These are phyloP conservation scores for Pyrochroa serraticornis DNA, from an alignment of 2,888 invertebrate genomes.

Conservation along the genomic window DNA sequence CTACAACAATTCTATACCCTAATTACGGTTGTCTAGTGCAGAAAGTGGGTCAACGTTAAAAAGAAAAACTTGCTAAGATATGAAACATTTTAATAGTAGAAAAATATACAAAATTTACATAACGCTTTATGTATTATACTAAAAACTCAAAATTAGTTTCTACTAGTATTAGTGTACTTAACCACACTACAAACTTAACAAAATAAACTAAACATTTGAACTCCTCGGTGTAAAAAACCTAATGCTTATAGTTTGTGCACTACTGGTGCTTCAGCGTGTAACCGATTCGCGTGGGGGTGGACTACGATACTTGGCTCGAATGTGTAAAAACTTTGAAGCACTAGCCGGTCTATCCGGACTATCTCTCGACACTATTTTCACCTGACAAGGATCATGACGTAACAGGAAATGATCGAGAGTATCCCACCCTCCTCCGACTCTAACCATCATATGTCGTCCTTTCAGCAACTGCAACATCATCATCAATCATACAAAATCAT, in stretches of 20 bases:
- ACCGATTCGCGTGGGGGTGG: constrained; percentile 68
- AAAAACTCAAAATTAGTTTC: constrained; percentile 13
- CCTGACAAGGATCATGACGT: constrained; percentile 87
- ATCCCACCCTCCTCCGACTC: constrained; percentile 94
- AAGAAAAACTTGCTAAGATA: constrained; percentile 9
- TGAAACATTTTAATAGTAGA: constrained; percentile 40
- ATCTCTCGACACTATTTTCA: constrained; percentile 57
- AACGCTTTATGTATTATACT: constrained; percentile 12
- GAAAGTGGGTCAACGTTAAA: neutral
- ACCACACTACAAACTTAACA: constrained; percentile 35
- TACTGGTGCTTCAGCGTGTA: constrained; percentile 45
- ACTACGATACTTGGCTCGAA: constrained; percentile 75
- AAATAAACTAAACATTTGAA: constrained; percentile 36
- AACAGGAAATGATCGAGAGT: constrained; percentile 90
- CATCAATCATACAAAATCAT: neutral
- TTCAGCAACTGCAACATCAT: constrained; percentile 74
- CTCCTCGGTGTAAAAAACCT: constrained; percentile 32
- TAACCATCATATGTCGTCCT: constrained; percentile 94
- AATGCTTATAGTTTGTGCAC: constrained; percentile 19
- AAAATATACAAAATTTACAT: constrained; percentile 40
- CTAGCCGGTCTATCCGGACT: constrained; percentile 46
- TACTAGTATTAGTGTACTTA: constrained; percentile 14
- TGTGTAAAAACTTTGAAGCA: constrained; percentile 66
- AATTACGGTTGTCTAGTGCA: neutral
- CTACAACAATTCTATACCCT: neutral